Evolutionary conservation across 2,888 invertebrate genomes (phyloP).

Genomic region (Andrena hattorfiana): DNA sequence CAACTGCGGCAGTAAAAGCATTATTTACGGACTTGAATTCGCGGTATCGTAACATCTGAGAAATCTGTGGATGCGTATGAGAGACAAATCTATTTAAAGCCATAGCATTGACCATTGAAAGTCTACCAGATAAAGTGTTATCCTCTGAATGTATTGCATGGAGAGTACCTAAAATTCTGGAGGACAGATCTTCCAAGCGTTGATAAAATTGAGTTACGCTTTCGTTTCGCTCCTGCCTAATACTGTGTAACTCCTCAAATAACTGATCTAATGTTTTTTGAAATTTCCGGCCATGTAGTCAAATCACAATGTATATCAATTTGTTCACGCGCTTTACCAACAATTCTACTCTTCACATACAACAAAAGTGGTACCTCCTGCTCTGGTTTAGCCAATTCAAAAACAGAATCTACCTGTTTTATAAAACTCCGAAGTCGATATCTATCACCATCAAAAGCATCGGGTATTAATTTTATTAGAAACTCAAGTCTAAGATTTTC

Average conservation of each 20-base stretch:
- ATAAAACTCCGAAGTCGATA: conserved; percentile 1
- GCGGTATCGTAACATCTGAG: background rate
- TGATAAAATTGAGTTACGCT: conserved; percentile 15
- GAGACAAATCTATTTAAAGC: background rate
- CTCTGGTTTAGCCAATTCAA: conserved; percentile 12
- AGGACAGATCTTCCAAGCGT: background rate
- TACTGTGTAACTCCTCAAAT: conserved; percentile 7
- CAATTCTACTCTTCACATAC: conserved; percentile 22
- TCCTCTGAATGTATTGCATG: background rate
- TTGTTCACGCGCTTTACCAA: conserved; percentile 24
- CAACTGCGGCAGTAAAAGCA: background rate
- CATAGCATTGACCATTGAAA: conserved; percentile 4
- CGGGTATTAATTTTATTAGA: background rate
- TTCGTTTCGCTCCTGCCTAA: background rate
- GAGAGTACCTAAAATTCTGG: background rate
- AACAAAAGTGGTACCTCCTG: background rate
- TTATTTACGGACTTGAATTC: background rate
- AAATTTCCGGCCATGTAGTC: conserved; percentile 11
- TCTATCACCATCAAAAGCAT: conserved; percentile 2
- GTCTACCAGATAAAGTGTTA: background rate
- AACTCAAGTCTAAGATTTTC: too few relatives aligned
- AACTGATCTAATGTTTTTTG: conserved; percentile 7
- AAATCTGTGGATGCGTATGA: background rate
- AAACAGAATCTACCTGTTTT: background rate
- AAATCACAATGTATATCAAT: too few relatives aligned